Percentiles rank a stretch among this genome's conserved stretches.
Conservation (phyloP, 2,113 vertebrate genomes). For the Pseudorhombus dupliciocellatus region DNA sequence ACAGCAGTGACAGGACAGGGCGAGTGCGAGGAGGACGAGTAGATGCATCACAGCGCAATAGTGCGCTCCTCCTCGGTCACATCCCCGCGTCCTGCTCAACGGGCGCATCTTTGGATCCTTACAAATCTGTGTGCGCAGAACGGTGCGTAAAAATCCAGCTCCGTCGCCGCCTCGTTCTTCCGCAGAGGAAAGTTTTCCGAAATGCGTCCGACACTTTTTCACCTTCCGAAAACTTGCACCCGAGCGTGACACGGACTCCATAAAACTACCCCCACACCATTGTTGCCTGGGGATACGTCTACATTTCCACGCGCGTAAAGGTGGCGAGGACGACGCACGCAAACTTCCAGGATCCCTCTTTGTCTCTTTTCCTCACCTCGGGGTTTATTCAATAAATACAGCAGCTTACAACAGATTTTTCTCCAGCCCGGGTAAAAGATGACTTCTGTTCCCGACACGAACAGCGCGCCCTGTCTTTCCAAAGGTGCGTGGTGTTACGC, state of each 20-base stretch:
- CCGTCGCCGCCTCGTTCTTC: slow-evolving; percentile 23
- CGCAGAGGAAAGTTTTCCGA: slow-evolving; percentile 55
- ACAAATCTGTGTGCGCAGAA: slow-evolving; percentile 32
- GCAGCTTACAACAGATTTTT: background rate
- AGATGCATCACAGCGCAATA: slow-evolving; percentile 39
- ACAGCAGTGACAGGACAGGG: slow-evolving; percentile 77
- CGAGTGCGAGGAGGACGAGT: slow-evolving; percentile 63
- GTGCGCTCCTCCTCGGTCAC: slow-evolving; percentile 19
- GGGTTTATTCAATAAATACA: background rate
- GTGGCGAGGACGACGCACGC: slow-evolving; percentile 1
- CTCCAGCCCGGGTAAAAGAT: background rate
- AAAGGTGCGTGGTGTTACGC: background rate
- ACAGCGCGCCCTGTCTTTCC: slow-evolving; percentile 23
- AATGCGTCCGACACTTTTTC: slow-evolving; percentile 29
- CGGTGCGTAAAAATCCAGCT: slow-evolving; percentile 34
- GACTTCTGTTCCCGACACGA: background rate
- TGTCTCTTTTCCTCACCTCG: background rate
- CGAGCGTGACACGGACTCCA: slow-evolving; percentile 39
- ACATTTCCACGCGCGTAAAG: slow-evolving; percentile 48
- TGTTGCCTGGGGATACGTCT: slow-evolving; percentile 14
- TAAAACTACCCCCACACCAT: slow-evolving; percentile 58
- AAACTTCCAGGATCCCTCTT: slow-evolving; percentile 47
- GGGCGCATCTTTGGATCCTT: slow-evolving; percentile 57
- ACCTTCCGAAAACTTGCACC: slow-evolving; percentile 32
- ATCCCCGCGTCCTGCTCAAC: slow-evolving; percentile 38